Conservation (phyloP, 2,888 invertebrate species). For the Clivina fossor region DNA sequence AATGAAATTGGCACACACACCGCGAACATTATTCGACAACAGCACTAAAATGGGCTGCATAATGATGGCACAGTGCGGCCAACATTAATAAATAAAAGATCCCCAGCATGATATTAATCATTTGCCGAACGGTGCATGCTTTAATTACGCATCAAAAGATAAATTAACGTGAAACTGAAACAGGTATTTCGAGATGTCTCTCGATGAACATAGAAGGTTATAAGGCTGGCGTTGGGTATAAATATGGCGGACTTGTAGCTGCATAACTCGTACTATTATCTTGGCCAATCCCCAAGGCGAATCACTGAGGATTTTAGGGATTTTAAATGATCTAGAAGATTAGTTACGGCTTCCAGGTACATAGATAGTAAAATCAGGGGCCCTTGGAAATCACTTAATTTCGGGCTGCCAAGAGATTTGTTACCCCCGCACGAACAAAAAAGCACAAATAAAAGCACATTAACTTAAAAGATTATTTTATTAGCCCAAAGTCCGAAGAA, state of each 20-base stretch:
- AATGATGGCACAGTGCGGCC: slow-evolving; percentile 1
- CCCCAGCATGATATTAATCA: slow-evolving; percentile 10
- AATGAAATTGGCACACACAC: not conserved
- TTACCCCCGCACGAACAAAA: not conserved
- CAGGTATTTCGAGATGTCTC: slow-evolving; percentile 3
- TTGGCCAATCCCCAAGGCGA: not conserved
- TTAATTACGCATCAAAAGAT: slow-evolving; percentile 18
- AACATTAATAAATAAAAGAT: slow-evolving; percentile 4
- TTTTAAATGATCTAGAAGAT: slow-evolving; percentile 5
- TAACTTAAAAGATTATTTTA: too few species aligned
- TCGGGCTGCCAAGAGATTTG: not conserved
- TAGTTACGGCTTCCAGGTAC: not conserved
- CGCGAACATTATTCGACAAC: too few species aligned
- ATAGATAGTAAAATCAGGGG: too few species aligned
- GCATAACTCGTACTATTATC: not conserved
- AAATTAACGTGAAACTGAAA: slow-evolving; percentile 23
- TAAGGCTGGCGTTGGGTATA: not conserved
- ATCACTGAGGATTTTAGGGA: not conserved
- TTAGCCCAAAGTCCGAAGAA: too few species aligned
- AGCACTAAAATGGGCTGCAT: too few species aligned
- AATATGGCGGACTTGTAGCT: not conserved
- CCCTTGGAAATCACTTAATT: not conserved
- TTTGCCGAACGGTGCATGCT: not conserved
- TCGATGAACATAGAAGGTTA: not conserved
- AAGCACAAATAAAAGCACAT: not conserved